Base-by-base conservation (phyloP, 2,113 vertebrate genomes). In the Podarcis raffonei region DNA sequence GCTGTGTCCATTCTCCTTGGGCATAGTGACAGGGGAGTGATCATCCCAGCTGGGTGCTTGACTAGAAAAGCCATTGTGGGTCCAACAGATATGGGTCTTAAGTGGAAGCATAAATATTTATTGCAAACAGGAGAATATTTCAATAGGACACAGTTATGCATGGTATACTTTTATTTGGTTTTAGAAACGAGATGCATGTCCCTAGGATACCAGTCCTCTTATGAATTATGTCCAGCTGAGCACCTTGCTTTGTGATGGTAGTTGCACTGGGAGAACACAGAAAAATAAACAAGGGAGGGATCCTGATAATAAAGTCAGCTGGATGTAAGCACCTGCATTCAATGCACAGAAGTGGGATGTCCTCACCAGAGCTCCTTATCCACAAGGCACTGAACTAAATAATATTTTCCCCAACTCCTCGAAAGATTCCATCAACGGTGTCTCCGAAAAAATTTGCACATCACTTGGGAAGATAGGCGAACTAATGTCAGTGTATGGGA, bases 91-190 rank as follows among this genome's bases (percentile, higher is more conserved):
- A 86, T 90, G 91, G 80, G 88, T 87, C 68, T 90, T 93, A 13
- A 91, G 90, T 94, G 88, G 90, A 53, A 94, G 79, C 92, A 78
- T 75, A 94, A 59, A 75, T 82, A 86, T 92, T 88, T 89, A 90
- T 89, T 2, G 16, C 59, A 92, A 89, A 80, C 8, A 91, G 57
- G 84, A 39, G 80, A 91, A 90, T 82, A 90, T 16, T 3, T 90
- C 78, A 68, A 32, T 91, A 35, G 79, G 82, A 85, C 59, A 23
- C 0, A 23, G 79, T 0, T 48, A 32, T 0, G 2, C 66, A 27
- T 53, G 30, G 59, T 57, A 68, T 76, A 53, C 48, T 79, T 90
- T 88, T 27, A 3, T 20, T 11, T 77, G 5, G 78, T 53, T 16
- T 20, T 83, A 65, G 48, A 84, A 68, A 59, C 66, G 78, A 92